Evolutionary conservation across 2,113 vertebrate genomes (phyloP), one percentile per base, ranked within the genome.

Genomic region (Helogale parvula): DNA sequence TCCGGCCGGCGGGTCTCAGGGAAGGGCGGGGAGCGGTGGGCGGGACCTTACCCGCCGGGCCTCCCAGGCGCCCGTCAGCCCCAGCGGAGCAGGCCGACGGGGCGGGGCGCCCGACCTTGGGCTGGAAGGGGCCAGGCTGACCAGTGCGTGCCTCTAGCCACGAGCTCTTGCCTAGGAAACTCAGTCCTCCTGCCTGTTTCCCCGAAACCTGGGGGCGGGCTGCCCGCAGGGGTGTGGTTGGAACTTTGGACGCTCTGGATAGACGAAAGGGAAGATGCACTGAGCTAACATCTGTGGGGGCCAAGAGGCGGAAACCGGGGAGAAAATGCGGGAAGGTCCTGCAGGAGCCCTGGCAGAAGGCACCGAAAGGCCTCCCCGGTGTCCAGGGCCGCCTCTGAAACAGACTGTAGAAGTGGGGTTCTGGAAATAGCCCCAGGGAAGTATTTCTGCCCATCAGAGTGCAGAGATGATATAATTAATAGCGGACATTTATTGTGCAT

Each of bases 221-320:
- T 76, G 83, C 82, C 71, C 0, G 14, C 81, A 92, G 65, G 71
- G 45, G 57, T 76, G 81, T 71, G 77, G 69, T 16, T 68, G 95
- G 33, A 96, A 95, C 92, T 97, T 97, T 63, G 92, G 45, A 81
- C 84, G 23, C 90, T 79, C 45, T 69, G 81, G 23, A 35, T 85
- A 83, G 66, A 66, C 82, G 77, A 88, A 90, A 21, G 31, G 47
- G 38, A 63, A 33, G 63, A 38, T 77, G 41, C 12, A 11, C 31
- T 7, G 23, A 31, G 54, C 45, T 47, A 13, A n/a, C 4, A n/a
- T 66, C 3, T 79, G 79, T 60, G 38, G 68, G 83, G 68, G 27
- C 41, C 81, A 25, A 23, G 17, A 90, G 68, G 72, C 33, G 4
- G 0, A 17, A 17, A 69, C 45, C 0, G 4, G 0, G 2, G 14